These are phyloP conservation scores for Acholoe squamosa DNA, from an alignment of 2,888 invertebrate genomes.

Conservation along the genomic window DNA sequence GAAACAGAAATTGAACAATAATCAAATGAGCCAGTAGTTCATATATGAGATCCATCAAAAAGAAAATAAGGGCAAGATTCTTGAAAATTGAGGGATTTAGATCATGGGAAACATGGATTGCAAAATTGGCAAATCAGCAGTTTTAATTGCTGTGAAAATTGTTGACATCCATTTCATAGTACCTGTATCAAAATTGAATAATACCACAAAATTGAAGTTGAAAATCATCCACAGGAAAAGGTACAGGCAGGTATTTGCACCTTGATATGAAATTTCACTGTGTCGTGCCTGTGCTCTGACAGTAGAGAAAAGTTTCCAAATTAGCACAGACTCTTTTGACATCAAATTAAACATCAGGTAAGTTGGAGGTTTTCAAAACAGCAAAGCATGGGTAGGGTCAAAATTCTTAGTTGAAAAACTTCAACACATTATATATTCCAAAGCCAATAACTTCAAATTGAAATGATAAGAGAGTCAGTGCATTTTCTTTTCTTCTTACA, in stretches of 20 bases:
- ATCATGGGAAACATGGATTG: background rate
- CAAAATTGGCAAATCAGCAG: background rate
- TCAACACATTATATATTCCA: conserved; percentile 22
- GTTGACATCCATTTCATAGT: background rate
- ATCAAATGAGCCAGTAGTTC: background rate
- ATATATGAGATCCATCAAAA: background rate
- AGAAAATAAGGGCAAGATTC: background rate
- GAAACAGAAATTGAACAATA: background rate
- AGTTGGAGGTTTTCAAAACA: conserved; percentile 52
- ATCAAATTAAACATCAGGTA: background rate
- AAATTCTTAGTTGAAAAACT: conserved; percentile 55
- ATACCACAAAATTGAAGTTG: too few relatives aligned
- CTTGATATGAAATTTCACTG: background rate
- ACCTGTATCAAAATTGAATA: background rate
- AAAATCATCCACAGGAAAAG: background rate
- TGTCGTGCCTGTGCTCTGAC: background rate
- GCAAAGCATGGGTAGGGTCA: conserved; percentile 44
- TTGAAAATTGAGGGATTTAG: background rate
- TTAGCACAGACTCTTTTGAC: conserved; percentile 24
- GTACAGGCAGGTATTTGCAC: background rate
- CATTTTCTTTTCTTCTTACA: background rate
- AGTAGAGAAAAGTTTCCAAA: conserved; percentile 27
- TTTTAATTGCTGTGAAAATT: background rate
- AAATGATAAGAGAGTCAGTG: conserved; percentile 61
- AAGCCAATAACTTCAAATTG: conserved; percentile 20